Evolutionary conservation across 2,113 vertebrate genomes (phyloP).

Genomic region (Chinchilla lanigera): DNA sequence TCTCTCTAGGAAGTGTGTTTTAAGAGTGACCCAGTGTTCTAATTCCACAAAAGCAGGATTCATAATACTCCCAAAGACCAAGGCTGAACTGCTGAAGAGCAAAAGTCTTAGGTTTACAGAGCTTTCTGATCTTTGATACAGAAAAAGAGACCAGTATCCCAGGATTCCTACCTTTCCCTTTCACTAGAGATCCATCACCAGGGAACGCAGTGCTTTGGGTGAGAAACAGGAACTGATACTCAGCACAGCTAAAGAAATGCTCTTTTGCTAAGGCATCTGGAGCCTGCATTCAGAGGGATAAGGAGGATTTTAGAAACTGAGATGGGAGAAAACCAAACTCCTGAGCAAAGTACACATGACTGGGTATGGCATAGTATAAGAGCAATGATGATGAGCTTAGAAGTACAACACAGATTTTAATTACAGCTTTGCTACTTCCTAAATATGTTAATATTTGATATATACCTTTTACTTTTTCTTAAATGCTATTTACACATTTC

Average conservation of each 20-base stretch:
- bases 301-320: background rate
- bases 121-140: background rate
- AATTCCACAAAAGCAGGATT: slow-evolving; percentile 52
- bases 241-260: background rate
- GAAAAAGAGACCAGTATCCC: background rate
- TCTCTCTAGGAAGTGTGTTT: slow-evolving; percentile 60
- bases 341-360: background rate
- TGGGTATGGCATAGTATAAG: background rate
- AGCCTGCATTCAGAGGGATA: background rate
- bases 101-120: slow-evolving; percentile 14
- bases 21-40: slow-evolving; percentile 43
- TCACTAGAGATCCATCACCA: background rate
- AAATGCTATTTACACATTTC: background rate
- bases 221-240: background rate
- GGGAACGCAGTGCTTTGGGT: background rate
- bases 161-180: background rate
- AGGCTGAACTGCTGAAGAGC: background rate
- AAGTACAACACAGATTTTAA: background rate
- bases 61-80: slow-evolving; percentile 17
- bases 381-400: background rate
- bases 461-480: background rate
- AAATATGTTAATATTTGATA: background rate
- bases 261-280: background rate
- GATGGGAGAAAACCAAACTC: background rate
- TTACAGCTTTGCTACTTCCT: background rate